Evolutionary conservation across 2,888 invertebrate genomes (phyloP), one percentile per base, ranked within the genome.

Genomic region (Noctua comes): DNA sequence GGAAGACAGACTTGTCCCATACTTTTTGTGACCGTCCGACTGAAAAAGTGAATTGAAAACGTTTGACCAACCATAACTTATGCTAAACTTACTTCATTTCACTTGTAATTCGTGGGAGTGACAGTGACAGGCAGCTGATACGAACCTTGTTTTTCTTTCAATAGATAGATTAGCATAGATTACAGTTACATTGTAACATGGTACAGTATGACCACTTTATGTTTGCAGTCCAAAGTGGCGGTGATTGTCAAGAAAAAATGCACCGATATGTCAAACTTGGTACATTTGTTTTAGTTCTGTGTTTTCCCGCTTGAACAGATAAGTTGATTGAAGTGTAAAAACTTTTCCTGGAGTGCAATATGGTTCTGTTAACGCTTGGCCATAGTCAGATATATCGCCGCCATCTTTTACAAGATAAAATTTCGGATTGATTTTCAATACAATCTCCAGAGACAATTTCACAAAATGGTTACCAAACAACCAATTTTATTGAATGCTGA

Each of bases 51-150:
- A 72, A 72, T 80, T 27, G n/a, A 54, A 62, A 43, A 64, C 51
- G n/a, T 51, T 13, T 13, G 80, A 24, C 43, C 46, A 11, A 5
- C n/a, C 16, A 16, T 31, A 70, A 70, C 59, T 48, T 79, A 48
- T 16, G 54, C 27, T 27, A 16, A 40, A 68, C 40, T 48, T 66
- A n/a, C 36, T 59, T 73, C 24, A n/a, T 68, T 78, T 73, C 70
- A 54, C 54, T 48, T 75, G 5, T 48, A 13, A 71, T 46, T 71
- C 59, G 11, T 66, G 13, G n/a, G 7, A 59, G 13, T 48, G 57
- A 72, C 83, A 83, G n/a, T 72, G 83, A 72, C 77, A 68, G 2
- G 77, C 81, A 83, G 81, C 77, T 81, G 81, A 40, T 64, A 16
- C 3, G 11, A 36, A 16, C 59, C 10, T 27, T 71, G 71, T 81